Base-by-base conservation (phyloP, 1,140 invertebrate species). In the Gryon sp. region DNA sequence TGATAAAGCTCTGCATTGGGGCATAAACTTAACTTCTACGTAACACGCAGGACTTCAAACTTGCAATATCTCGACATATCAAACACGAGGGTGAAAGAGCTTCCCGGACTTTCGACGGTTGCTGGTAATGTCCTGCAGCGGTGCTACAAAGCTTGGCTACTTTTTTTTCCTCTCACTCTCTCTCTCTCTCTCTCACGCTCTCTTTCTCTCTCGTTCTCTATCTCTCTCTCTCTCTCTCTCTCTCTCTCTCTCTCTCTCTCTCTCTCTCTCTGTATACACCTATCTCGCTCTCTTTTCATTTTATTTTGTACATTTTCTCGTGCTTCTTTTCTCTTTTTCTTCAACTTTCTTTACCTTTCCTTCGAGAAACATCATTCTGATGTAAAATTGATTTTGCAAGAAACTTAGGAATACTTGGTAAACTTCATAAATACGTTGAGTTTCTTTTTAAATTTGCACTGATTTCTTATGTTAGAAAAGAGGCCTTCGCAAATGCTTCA, bases 51-150 rank as follows among this genome's bases (percentile, higher is more conserved):
- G 63, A 76, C 63, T 76, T 76, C 40, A 52, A 69, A 69, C 63
- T 76, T 38, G 73, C 63, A 76, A 76, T 76, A 76, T 69, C 73
- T 68, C 50, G 73, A 70, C 65, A 70, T 76, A 70, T 76, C 73
- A 76, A 68, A 63, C 73, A 60, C 63, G 63, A 76, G 73, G 73
- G 63, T 76, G 62, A 68, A 75, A 68, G 55, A 75, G 63, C 63
- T 76, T 76, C 73, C 41, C 48, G 52, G 73, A 70, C 74, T 76
- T 76, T 70, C 74, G 59, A 70, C 74, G 53, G 74, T 76, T 76
- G 65, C 74, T 41, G 46, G 74, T 70, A 65, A 70, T 76, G 66
- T 76, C 74, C 65, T 66, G 74, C 73, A 76, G 65, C 73, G 52
- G 41, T 65, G 59, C 50, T 70, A 65, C 53, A 75, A 75, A 50